A percentile compares a stretch with the other conserved stretches of the same genome.
Conservation (phyloP, 1,140 invertebrate genomes). For the Diachasmimorpha longicaudata region DNA sequence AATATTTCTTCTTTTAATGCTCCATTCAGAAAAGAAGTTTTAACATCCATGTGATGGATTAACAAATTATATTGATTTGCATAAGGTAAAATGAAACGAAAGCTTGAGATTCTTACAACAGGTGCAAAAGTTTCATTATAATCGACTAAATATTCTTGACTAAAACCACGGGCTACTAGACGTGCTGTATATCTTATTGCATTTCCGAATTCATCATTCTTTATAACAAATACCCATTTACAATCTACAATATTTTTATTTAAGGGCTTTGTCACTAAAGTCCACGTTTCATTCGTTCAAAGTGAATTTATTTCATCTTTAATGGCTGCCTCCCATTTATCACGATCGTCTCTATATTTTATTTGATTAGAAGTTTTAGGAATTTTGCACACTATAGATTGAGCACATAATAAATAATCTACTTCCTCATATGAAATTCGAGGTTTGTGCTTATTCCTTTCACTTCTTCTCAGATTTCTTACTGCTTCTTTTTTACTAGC, state of each 20-base stretch:
- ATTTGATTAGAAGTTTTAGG: conserved; percentile 42
- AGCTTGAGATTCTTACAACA: conserved; percentile 23
- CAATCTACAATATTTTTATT: conserved; percentile 43
- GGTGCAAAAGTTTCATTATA: conserved; percentile 41
- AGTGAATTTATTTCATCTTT: conserved; percentile 51
- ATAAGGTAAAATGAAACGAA: conserved; percentile 53
- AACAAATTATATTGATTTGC: conserved; percentile 55
- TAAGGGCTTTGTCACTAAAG: conserved; percentile 45
- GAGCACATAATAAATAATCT: neutral
- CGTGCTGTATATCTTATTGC: conserved; percentile 50
- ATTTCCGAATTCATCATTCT: conserved; percentile 37
- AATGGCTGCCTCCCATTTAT: conserved; percentile 49
- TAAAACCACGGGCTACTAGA: conserved; percentile 54
- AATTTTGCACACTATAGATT: neutral
- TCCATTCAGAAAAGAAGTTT: conserved; percentile 49
- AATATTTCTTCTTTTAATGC: conserved; percentile 46
- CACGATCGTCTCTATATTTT: conserved; percentile 38
- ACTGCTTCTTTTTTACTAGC: neutral
- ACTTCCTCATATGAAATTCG: neutral
- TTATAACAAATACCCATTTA: conserved; percentile 24
- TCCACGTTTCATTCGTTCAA: conserved; percentile 48
- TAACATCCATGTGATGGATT: conserved; percentile 48
- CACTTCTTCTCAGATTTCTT: conserved; percentile 14
- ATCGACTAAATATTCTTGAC: conserved; percentile 46
- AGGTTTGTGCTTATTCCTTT: neutral